These are phyloP conservation scores for Turdus rufiventris DNA, from an alignment of 2,113 vertebrate genomes.

Conservation along the genomic window DNA sequence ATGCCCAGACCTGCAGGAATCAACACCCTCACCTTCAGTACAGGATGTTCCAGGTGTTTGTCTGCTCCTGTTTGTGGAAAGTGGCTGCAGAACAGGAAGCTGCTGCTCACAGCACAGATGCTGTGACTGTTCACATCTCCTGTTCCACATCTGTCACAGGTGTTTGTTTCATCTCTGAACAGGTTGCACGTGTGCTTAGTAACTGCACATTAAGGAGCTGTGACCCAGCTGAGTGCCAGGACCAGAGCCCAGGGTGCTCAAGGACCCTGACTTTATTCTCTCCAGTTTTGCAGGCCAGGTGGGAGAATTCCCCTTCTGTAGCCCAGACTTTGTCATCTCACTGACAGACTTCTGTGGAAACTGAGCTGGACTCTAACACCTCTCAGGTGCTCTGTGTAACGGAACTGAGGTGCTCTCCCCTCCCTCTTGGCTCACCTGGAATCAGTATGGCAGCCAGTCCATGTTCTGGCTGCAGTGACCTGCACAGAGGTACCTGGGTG, in stretches of 20 bases:
- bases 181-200: not conserved
- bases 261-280: not conserved
- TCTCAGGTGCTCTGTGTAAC: not conserved
- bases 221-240: not conserved
- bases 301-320: not conserved
- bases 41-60: not conserved
- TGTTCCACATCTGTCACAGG: not conserved
- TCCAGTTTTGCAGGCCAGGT: conserved; percentile 8
- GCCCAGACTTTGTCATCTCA: not conserved
- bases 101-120: not conserved
- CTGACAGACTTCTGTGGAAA: not conserved
- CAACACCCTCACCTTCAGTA: fast-evolving
- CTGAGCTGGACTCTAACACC: not conserved
- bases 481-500: not conserved
- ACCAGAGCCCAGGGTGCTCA: not conserved
- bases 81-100: not conserved
- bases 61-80: no score
- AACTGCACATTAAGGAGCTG: not conserved
- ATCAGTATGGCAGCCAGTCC: not conserved
- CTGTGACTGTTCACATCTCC: not conserved
- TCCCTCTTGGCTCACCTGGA: not conserved
- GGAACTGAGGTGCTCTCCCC: not conserved
- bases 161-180: not conserved
- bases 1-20: not conserved
- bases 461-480: not conserved